A percentile compares a stretch with the other conserved stretches of the same genome.
These are phyloP conservation scores for Sesamia inferens DNA, from an alignment of 2,888 invertebrate genomes.

Conservation along the genomic window DNA sequence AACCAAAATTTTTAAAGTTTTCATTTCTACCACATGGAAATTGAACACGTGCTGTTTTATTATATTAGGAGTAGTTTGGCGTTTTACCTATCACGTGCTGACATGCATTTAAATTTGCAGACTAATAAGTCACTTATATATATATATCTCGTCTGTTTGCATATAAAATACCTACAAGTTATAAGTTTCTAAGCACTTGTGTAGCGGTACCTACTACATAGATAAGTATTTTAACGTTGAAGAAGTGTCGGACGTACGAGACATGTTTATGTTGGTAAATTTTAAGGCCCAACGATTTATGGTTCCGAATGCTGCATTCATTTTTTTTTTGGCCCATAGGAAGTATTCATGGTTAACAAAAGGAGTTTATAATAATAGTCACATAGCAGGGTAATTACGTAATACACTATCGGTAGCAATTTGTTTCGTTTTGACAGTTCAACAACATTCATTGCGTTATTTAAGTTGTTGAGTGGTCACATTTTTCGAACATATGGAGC, in stretches of 20 bases:
- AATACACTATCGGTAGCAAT: too few species aligned
- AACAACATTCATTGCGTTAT: too few species aligned
- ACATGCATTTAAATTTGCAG: slow-evolving; percentile 36
- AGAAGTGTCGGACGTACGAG: slow-evolving; percentile 44
- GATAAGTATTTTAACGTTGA: slow-evolving; percentile 52
- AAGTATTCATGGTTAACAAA: slow-evolving; percentile 1
- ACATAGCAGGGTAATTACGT: too few species aligned
- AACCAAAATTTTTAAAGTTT: too few species aligned
- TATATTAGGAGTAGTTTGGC: background rate
- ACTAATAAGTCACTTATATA: slow-evolving; percentile 16
- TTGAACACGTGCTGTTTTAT: too few species aligned
- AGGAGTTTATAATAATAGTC: too few species aligned
- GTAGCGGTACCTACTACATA: slow-evolving; percentile 21
- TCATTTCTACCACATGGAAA: too few species aligned
- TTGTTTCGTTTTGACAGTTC: too few species aligned
- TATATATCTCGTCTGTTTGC: slow-evolving; percentile 17
- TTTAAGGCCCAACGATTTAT: slow-evolving; percentile 42
- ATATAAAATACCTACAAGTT: slow-evolving; percentile 46
- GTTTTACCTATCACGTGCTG: slow-evolving; percentile 7
- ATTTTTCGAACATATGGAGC: too few species aligned
- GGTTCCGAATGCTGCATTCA: slow-evolving; percentile 34
- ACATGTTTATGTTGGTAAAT: slow-evolving; percentile 54
- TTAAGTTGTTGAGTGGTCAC: too few species aligned
- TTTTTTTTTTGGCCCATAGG: slow-evolving; percentile 30
- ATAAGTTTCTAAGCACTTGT: slow-evolving; percentile 39